These are phyloP conservation scores for Anolis sagrei DNA, from an alignment of 2,113 vertebrate species.

Conservation along the genomic window DNA sequence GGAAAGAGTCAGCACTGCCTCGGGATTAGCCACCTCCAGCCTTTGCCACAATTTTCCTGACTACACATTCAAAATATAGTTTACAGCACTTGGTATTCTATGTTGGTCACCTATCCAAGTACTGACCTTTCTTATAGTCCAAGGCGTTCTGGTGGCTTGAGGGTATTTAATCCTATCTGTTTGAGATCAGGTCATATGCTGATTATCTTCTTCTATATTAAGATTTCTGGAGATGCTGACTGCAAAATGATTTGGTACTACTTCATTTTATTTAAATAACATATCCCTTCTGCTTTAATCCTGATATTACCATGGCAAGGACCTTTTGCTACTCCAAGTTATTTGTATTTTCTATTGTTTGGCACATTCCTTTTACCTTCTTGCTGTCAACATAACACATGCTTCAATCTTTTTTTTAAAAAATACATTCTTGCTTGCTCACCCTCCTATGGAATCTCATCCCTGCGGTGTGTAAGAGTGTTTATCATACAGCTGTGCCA, in stretches of 20 bases:
- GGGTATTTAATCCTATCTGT: background rate
- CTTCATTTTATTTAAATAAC: conserved; percentile 1
- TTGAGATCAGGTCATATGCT: background rate
- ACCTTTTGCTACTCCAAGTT: background rate
- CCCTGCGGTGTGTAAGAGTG: conserved; percentile 75
- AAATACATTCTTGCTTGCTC: conserved; percentile 40
- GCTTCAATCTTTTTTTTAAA: conserved; percentile 47
- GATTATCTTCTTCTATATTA: background rate
- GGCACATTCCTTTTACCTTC: background rate
- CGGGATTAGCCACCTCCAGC: too few relatives aligned
- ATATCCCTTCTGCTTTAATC: background rate
- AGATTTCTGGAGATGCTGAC: background rate
- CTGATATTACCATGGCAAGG: background rate
- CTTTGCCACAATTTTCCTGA: too few relatives aligned
- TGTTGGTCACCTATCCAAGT: too few relatives aligned
- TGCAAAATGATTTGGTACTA: background rate
- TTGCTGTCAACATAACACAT: background rate
- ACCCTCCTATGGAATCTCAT: conserved; percentile 67
- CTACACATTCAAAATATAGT: too few relatives aligned
- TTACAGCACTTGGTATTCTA: too few relatives aligned
- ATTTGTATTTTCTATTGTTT: background rate
- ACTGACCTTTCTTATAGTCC: too few relatives aligned
- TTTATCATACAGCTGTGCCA: conserved; percentile 91
- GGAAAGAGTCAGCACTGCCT: too few relatives aligned
- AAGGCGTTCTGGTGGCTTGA: too few relatives aligned